Evolutionary conservation across 2,888 invertebrate genomes (phyloP).

Genomic region (Bellardia bayeri): DNA sequence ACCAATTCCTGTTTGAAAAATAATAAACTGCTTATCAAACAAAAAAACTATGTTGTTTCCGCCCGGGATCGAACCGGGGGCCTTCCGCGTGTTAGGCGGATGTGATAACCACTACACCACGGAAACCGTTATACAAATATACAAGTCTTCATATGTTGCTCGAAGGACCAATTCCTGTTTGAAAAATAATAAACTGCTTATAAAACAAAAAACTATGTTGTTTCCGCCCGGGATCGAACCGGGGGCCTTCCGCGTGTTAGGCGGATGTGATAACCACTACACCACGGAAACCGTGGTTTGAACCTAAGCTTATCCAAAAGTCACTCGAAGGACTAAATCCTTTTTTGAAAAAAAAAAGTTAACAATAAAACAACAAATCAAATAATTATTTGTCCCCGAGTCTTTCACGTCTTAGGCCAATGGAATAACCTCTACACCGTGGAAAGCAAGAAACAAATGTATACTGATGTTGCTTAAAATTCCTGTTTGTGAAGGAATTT

Average conservation of each 20-base stretch:
- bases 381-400: no score
- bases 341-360: no score
- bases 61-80: constrained; percentile 85
- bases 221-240: constrained; percentile 85
- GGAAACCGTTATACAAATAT: neutral
- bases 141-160: neutral
- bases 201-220: constrained; percentile 61
- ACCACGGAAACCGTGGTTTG: constrained; percentile 82
- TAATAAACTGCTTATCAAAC: no score
- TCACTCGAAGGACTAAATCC: no score
- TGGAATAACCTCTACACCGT: no score
- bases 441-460: no score
- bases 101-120: constrained; percentile 83
- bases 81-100: constrained; percentile 85
- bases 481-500: no score
- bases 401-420: no score
- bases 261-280: constrained; percentile 85
- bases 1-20: no score
- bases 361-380: no score
- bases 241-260: constrained; percentile 85
- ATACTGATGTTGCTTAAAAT: no score
- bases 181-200: neutral
- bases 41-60: constrained; percentile 77
- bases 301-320: neutral
- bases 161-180: neutral